Conservation (phyloP, 2,888 invertebrate species). For the Drosophila histrio region DNA sequence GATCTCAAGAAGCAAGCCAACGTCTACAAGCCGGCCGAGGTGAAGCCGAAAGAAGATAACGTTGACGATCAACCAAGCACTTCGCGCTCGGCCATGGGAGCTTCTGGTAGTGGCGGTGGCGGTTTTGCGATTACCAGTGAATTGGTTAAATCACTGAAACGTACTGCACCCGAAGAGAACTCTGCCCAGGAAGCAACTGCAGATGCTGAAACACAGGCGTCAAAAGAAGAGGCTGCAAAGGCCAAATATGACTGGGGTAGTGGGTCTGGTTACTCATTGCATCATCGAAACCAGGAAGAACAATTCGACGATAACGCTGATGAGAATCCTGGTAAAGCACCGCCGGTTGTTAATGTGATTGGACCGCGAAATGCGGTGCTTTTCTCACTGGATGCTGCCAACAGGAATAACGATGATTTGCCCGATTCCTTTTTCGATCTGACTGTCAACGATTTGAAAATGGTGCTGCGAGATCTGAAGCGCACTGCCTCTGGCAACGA, state of each 20-base stretch:
- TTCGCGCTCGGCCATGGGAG: slow-evolving; percentile 46
- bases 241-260: slow-evolving; percentile 81
- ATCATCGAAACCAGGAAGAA: slow-evolving; percentile 36
- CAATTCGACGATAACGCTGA: slow-evolving; percentile 39
- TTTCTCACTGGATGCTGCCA: slow-evolving; percentile 87
- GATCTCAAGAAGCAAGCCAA: slow-evolving; percentile 89
- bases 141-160: slow-evolving; percentile 78
- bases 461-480: slow-evolving; percentile 90
- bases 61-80: slow-evolving; percentile 58
- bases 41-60: slow-evolving; percentile 46
- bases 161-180: slow-evolving; percentile 42
- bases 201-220: not conserved
- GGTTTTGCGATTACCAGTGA: slow-evolving; percentile 80
- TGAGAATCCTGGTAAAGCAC: slow-evolving; percentile 50
- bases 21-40: slow-evolving; percentile 85
- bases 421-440: slow-evolving; percentile 96
- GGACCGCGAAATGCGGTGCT: slow-evolving; percentile 88
- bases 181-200: not conserved
- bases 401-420: slow-evolving; percentile 88
- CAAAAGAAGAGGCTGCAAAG: slow-evolving; percentile 16
- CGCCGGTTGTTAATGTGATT: slow-evolving; percentile 80
- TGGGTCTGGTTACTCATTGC: slow-evolving; percentile 76
- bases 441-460: slow-evolving; percentile 91
- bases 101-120: slow-evolving; percentile 40
- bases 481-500: slow-evolving; percentile 87